Evolutionary conservation across 2,113 vertebrate species (phyloP), one percentile per base, ranked within the genome.

Genomic region (Pagrus major): DNA sequence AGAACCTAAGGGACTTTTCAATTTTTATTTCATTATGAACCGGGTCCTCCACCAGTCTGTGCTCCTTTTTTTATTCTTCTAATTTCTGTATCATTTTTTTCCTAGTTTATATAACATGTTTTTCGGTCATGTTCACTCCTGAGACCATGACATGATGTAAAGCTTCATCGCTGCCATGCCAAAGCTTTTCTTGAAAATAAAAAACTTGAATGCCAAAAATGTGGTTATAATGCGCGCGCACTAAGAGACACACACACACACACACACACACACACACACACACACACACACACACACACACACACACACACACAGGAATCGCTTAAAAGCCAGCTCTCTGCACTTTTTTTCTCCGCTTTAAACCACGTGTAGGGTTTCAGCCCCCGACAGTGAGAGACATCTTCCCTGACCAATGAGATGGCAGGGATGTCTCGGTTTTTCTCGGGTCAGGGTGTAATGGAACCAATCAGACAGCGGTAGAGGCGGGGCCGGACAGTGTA

Each of bases 301-400:
- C 47, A 27, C 60, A 6, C 58, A 29, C 29, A 31, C 68, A 37
- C 18, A 47, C n/a, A 56, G 33, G 9, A 14, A n/a, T 5, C 9
- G 9, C 21, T 60, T 39, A n/a, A 56, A 77, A 73, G 44, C 51
- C 65, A 54, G 14, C 12, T 46, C 20, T 49, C 29, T 51, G 41
- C 20, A 20, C 72, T 42, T 71, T 14, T 56, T 71, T 37, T 25
- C 37, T 71, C 54, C 41, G 54, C 71, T 80, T 74, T 35, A 78
- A 86, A 95, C 94, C 97, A 97, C 96, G 96, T 97, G 97, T 95
- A 94, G 87, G 68, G 86, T 89, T 88, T 81, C 94, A 87, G 88
- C 91, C 94, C 94, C 88, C 88, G 44, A 29, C 37, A 16, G 31
- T 83, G 68, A 93, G 51, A 23, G 91, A 72, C 84, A 56, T 69